Percentiles rank a stretch among this genome's conserved stretches.
These are phyloP conservation scores for Solenopsis invicta DNA, from an alignment of 1,140 invertebrate genomes.

Conservation along the genomic window DNA sequence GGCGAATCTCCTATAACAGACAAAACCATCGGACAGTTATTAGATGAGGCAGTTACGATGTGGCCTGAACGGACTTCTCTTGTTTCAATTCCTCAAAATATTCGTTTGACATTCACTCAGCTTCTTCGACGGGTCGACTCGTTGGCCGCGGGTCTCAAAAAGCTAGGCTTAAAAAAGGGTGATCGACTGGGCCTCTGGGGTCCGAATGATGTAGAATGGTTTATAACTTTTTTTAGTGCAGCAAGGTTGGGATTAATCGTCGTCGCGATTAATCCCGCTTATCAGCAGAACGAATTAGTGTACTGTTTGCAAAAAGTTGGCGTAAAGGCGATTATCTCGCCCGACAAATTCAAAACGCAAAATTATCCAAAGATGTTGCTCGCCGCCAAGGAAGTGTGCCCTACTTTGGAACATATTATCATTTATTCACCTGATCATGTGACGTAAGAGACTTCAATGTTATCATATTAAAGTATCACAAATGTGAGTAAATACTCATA, in stretches of 20 bases:
- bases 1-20: constrained; percentile 88
- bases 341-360: constrained; percentile 89
- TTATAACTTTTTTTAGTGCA: constrained; percentile 92
- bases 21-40: constrained; percentile 89
- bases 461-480: neutral
- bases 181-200: constrained; percentile 96
- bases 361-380: constrained; percentile 92
- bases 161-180: constrained; percentile 92
- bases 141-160: constrained; percentile 93
- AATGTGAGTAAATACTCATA: no score
- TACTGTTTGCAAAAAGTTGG: constrained; percentile 94
- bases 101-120: constrained; percentile 89
- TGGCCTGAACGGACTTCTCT: constrained; percentile 89
- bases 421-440: constrained; percentile 86
- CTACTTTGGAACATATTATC: constrained; percentile 88
- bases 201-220: constrained; percentile 95
- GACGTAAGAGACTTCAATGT: constrained; percentile 85
- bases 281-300: constrained; percentile 92
- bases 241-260: constrained; percentile 93
- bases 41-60: constrained; percentile 87
- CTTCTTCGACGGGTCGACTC: constrained; percentile 90
- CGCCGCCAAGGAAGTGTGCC: constrained; percentile 73
- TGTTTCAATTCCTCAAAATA: constrained; percentile 89
- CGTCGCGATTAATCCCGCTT: constrained; percentile 95
- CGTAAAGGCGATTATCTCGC: constrained; percentile 91